Percentiles rank a stretch among this genome's conserved stretches.
Evolutionary conservation across 2,113 vertebrate species (phyloP).

Genomic region (Oreocharis arfaki): DNA sequence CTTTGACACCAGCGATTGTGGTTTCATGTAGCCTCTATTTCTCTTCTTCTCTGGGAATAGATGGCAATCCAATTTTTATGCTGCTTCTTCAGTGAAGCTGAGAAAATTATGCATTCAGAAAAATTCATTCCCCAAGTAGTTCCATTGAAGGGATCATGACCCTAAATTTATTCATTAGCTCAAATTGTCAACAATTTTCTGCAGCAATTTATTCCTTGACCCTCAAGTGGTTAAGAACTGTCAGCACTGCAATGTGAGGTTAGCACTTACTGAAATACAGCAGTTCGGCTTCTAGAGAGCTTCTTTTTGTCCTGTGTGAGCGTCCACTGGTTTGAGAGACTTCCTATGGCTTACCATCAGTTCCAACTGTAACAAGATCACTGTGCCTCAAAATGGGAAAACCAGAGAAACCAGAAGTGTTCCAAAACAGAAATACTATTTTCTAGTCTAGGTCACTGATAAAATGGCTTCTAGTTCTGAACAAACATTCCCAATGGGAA

Average conservation of each 20-base stretch:
- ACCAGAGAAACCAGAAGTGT: neutral
- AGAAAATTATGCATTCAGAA: neutral
- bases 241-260: neutral
- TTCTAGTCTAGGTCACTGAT: neutral
- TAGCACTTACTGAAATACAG: neutral
- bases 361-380: neutral
- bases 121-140: neutral
- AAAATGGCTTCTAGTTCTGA: neutral
- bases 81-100: neutral
- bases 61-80: neutral
- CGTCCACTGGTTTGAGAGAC: neutral
- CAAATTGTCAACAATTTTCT: constrained; percentile 26
- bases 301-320: neutral
- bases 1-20: neutral
- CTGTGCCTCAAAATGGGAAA: neutral
- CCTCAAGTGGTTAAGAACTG: neutral
- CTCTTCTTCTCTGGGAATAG: neutral
- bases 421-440: neutral
- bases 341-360: neutral
- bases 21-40: neutral
- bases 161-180: constrained; percentile 31
- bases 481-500: neutral
- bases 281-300: neutral
- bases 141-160: neutral
- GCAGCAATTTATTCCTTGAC: constrained; percentile 14